Conservation (phyloP, 1,140 invertebrate genomes). For the Drosophila repletoides region DNA sequence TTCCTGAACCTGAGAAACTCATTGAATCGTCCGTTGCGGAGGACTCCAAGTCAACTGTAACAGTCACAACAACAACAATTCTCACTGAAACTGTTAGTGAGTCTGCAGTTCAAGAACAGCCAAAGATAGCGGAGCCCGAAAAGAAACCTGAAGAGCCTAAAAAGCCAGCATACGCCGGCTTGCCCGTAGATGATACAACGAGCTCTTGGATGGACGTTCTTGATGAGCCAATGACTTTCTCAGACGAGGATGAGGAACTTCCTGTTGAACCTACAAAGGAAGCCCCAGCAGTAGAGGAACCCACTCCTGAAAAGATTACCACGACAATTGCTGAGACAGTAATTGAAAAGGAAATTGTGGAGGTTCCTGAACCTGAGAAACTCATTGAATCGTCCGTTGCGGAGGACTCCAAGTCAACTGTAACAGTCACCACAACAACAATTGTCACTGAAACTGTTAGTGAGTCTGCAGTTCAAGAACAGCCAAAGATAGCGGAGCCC, state of each 20-base stretch:
- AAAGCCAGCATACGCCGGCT: conserved; percentile 75
- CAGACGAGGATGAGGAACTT: conserved; percentile 71
- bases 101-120: background rate
- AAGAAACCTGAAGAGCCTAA: conserved; percentile 19
- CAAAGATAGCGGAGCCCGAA: background rate
- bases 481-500: background rate
- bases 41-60: conserved; percentile 10
- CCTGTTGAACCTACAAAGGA: conserved; percentile 2
- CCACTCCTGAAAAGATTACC: no score
- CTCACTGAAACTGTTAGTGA: conserved; percentile 3
- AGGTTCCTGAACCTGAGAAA: background rate
- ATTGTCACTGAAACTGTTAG: conserved; percentile 3
- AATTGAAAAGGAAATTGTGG: background rate
- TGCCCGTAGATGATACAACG: conserved; percentile 83
- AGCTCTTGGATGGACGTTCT: conserved; percentile 83
- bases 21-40: background rate
- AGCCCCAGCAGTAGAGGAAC: background rate
- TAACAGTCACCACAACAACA: conserved; percentile 10
- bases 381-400: background rate
- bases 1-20: background rate
- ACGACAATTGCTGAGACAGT: no score
- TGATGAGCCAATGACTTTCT: conserved; percentile 83
- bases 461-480: background rate
- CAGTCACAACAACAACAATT: conserved; percentile 2
- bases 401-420: conserved; percentile 5